These are phyloP conservation scores for Seira sanloemensis DNA, from an alignment of 2,888 invertebrate genomes.

Conservation along the genomic window DNA sequence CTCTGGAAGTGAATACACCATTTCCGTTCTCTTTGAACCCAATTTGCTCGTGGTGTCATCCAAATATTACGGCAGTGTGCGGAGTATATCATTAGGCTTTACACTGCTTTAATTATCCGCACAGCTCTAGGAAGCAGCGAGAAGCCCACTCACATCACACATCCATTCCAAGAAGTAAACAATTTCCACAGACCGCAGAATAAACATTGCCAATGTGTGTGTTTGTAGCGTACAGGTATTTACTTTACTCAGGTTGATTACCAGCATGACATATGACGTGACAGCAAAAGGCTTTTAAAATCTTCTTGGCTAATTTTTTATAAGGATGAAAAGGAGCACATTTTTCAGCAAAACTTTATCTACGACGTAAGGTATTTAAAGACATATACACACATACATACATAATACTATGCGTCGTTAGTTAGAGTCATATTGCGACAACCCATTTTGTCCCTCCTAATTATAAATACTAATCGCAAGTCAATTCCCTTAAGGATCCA, in stretches of 20 bases:
- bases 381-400: neutral
- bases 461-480: too few species aligned
- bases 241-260: neutral
- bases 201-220: neutral
- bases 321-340: neutral
- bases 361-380: neutral
- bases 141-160: neutral
- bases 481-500: neutral
- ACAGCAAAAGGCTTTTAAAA: conserved; percentile 23
- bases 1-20: too few species aligned
- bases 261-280: neutral
- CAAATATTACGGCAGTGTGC: too few species aligned
- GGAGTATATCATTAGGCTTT: too few species aligned
- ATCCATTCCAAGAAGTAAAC: neutral
- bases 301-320: conserved; percentile 1
- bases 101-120: too few species aligned
- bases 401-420: neutral
- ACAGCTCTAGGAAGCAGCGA: too few species aligned
- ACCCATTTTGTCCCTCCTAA: neutral
- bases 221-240: neutral
- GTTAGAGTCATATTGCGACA: neutral
- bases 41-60: too few species aligned
- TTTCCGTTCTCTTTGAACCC: too few species aligned
- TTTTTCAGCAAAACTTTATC: neutral
- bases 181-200: neutral